Evolutionary conservation across 2,888 invertebrate species (phyloP).

Genomic region (Limnephilus auricula): DNA sequence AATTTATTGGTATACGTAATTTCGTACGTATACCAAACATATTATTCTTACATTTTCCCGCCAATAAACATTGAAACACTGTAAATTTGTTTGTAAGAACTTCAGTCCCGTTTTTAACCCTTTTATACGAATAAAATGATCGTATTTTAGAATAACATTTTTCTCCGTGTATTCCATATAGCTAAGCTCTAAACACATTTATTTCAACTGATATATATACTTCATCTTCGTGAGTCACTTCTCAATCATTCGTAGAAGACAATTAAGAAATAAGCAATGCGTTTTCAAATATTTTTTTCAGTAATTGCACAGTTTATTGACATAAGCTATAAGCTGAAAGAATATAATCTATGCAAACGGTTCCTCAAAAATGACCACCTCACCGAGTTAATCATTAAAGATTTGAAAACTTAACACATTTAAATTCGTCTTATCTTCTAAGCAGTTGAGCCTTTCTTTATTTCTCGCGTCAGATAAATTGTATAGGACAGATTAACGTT

Average conservation of each 20-base stretch:
- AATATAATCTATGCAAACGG: constrained; percentile 59
- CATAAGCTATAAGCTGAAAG: constrained; percentile 2
- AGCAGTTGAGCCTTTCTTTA: background rate
- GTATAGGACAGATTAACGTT: background rate
- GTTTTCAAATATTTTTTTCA: background rate
- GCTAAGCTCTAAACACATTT: too few relatives aligned
- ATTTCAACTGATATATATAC: background rate
- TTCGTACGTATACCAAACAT: too few relatives aligned
- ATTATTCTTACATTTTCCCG: too few relatives aligned
- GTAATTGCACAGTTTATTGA: background rate
- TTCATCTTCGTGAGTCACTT: background rate
- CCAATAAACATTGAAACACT: too few relatives aligned
- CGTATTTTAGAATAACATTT: too few relatives aligned
- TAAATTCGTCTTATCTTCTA: constrained; percentile 29
- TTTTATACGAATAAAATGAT: too few relatives aligned
- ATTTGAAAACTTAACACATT: constrained; percentile 43
- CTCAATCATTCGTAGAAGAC: background rate
- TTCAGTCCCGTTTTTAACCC: too few relatives aligned
- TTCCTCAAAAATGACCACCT: constrained; percentile 26
- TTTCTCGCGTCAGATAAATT: background rate
- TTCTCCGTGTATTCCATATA: background rate
- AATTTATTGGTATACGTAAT: too few relatives aligned
- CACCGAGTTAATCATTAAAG: constrained; percentile 50
- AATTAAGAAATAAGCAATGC: background rate
- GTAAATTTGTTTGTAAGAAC: too few relatives aligned